phyloP scores from a whole-genome alignment of 1,140 invertebrate species.

The Drosophila tropicalis region DNA sequence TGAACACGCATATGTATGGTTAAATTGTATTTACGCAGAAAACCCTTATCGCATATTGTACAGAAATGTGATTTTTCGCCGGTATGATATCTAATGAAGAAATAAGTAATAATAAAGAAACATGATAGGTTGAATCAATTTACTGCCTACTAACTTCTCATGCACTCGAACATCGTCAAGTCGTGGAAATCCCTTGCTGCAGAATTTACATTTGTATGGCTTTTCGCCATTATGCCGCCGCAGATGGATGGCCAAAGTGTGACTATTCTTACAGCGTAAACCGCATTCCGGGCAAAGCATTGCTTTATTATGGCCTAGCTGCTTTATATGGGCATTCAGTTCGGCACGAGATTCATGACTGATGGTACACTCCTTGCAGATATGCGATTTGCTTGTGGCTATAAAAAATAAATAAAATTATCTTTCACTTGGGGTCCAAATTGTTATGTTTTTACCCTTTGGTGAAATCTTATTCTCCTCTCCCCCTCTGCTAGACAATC shows the following conservation, averaged over 20 bases:
- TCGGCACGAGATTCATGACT: conserved; percentile 84
- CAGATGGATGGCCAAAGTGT: conserved; percentile 84
- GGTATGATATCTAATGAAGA: conserved; percentile 85
- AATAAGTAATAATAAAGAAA: not conserved
- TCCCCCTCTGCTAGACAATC: too few relatives aligned
- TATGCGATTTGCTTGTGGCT: conserved; percentile 35
- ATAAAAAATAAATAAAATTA: not conserved
- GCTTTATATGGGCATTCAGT: conserved; percentile 84
- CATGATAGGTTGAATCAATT: not conserved
- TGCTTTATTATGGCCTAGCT: conserved; percentile 83
- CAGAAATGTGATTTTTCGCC: conserved; percentile 88
- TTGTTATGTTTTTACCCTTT: too few relatives aligned
- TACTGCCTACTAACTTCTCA: conserved; percentile 56
- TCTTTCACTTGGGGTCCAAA: too few relatives aligned
- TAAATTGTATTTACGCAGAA: conserved; percentile 84
- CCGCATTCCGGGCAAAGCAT: conserved; percentile 84
- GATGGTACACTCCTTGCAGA: conserved; percentile 84
- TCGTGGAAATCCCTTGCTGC: conserved; percentile 84
- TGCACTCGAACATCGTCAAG: conserved; percentile 84
- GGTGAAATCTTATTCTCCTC: too few relatives aligned
- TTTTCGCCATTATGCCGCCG: conserved; percentile 84
- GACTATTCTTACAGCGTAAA: conserved; percentile 83
- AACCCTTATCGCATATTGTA: conserved; percentile 84
- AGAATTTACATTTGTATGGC: conserved; percentile 84
- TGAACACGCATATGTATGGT: conserved; percentile 84